Base-by-base conservation (phyloP, 2,888 invertebrate species). In the Noctuana brunneofusca region DNA sequence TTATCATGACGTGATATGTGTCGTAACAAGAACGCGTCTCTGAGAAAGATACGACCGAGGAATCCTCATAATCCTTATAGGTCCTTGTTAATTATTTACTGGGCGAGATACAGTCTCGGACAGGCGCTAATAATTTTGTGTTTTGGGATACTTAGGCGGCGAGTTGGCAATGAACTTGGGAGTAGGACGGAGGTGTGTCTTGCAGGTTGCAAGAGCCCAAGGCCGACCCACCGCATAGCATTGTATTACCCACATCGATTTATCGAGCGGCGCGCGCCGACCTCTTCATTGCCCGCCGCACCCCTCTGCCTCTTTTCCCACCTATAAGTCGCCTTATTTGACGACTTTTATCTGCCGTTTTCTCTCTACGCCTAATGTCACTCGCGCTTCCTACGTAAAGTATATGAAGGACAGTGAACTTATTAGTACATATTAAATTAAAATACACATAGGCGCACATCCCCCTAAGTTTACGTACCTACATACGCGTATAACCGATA, bases 221-320 rank as follows among this genome's bases (percentile, higher is more conserved):
- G 89, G 89, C 83, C 87, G 80, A 72, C 75, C 75, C 78, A 79
- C 79, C 84, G 85, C 84, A 84, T 81, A 81, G 78, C 83, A 83
- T 85, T 87, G 83, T 88, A 83, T 84, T 83, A 80, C 79, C 73
- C 76, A 80, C 83, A 89, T 89, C 89, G 89, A 90, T 91, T 89
- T 90, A 90, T 89, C 83, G 90, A 89, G 76, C 89, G 87, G 88
- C 89, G 88, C 89, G 87, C 89, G 87, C 89, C 86, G 86, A 71
- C 83, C 80, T 73, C 79, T 75, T 74, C 65, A 57, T 68, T 67
- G 66, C 70, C 64, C 76, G 73, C 70, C 76, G 75, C 77, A 46
- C 63, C 64, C 58, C 68, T 58, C 55, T 64, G 58, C 74, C 76
- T 67, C 78, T 78, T 60, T 59, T 62, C 55, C 49, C 49, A 77